Conservation (phyloP, 2,797 vertebrate genomes). For the Tapera naevia region DNA sequence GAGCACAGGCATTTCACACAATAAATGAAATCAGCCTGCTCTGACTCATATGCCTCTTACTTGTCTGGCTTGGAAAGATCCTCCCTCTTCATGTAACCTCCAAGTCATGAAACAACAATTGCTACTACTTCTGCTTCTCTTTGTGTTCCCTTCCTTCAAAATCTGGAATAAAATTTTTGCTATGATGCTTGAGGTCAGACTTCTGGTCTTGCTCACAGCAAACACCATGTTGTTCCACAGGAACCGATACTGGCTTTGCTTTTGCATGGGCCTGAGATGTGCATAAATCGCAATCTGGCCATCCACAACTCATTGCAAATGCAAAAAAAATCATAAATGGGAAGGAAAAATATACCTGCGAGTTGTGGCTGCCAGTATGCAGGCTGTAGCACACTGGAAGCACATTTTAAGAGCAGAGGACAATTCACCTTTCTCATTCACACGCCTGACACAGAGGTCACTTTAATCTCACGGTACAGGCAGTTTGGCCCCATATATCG, state of each 20-base stretch:
- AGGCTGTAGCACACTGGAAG: background rate
- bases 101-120: background rate
- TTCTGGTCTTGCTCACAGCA: background rate
- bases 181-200: background rate
- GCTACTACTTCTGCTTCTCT: background rate
- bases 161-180: background rate
- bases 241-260: background rate
- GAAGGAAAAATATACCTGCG: background rate
- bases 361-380: background rate
- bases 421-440: background rate
- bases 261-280: fast-evolving
- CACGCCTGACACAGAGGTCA: fast-evolving
- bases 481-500: too few species aligned
- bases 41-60: background rate
- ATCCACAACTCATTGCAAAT: background rate
- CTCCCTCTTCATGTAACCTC: background rate
- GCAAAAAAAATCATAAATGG: background rate
- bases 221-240: background rate
- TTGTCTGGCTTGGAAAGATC: background rate
- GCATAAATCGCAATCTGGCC: fast-evolving
- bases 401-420: background rate
- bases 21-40: background rate
- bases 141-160: background rate
- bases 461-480: background rate
- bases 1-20: background rate